Base-by-base conservation (phyloP, 2,113 vertebrate genomes). In the Deroptyus accipitrinus region DNA sequence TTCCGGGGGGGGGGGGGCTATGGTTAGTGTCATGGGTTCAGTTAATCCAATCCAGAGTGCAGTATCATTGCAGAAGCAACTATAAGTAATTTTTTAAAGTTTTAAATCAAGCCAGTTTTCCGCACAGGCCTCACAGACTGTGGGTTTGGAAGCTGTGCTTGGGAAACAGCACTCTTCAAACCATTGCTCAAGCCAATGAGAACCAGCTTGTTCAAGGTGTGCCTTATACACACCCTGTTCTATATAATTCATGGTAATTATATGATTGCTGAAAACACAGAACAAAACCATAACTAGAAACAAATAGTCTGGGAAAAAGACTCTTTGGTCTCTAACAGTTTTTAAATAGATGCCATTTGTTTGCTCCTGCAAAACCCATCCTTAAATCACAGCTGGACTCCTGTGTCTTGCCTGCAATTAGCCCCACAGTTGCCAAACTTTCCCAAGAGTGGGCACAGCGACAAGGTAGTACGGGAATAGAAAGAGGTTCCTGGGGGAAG, bases 161-260 rank as follows among this genome's bases (percentile, higher is more conserved):
- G 92, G 86, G 96, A 95, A 97, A 95, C 52, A 94, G 39, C 91
- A 86, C 55, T 63, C 88, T 80, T 95, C 23, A 46, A 86, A 33
- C 8, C 51, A 73, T 97, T 97, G 94, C 95, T 95, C 94, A 97
- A 96, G 91, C 96, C 96, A 97, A 95, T 97, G 89, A 82, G 91
- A 96, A 94, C 91, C 89, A 97, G 95, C 96, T 97, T 92, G 94
- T 78, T 86, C 61, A 76, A 96, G 97, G 97, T 91, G 97, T 97
- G 97, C 94, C 92, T 77, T 68, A 86, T 31, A 92, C 97, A 97
- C 89, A 96, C 96, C 94, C 95, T 97, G 88, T 97, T 97, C 97
- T 95, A 20, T 90, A 95, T 97, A 97, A 97, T 94, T 97, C 94
- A 96, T 96, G 83, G 86, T 96, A 96, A 97, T 97, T 95, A 94